These are phyloP conservation scores for Drosophila parabipectinata DNA, from an alignment of 1,140 invertebrate species.

Conservation along the genomic window DNA sequence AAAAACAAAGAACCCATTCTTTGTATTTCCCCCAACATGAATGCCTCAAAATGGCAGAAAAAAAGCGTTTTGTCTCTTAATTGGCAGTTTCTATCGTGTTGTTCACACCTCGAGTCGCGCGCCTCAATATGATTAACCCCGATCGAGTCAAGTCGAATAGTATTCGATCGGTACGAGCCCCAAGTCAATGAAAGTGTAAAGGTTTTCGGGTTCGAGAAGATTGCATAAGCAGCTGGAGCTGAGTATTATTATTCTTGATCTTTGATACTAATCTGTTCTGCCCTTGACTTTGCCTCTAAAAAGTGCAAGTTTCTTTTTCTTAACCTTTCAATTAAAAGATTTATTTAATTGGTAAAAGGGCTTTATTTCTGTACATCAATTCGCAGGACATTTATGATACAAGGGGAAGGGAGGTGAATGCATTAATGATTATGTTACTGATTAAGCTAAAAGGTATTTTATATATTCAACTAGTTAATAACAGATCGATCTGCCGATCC, in stretches of 20 bases:
- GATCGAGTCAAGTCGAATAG: background rate
- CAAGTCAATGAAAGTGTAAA: constrained; percentile 71
- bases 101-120: constrained; percentile 41
- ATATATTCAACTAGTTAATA: constrained; percentile 75
- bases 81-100: constrained; percentile 45
- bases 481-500: constrained; percentile 46
- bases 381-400: constrained; percentile 61
- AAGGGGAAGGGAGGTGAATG: constrained; percentile 33
- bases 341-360: constrained; percentile 37
- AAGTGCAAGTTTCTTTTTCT: background rate
- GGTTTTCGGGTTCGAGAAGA: constrained; percentile 17
- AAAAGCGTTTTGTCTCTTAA: constrained; percentile 43
- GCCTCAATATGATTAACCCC: constrained; percentile 61
- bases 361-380: constrained; percentile 67
- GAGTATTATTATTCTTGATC: constrained; percentile 9
- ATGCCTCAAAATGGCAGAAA: constrained; percentile 24
- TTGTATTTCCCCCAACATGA: constrained; percentile 25
- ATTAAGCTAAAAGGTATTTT: constrained; percentile 72
- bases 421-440: constrained; percentile 56
- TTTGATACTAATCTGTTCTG: background rate
- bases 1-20: constrained; percentile 28
- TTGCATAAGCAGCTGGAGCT: constrained; percentile 24
- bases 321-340: background rate
- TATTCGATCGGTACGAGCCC: background rate
- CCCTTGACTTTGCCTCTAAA: constrained; percentile 9